Evolutionary conservation across 2,113 vertebrate genomes (phyloP).

Genomic region (Xiphias gladius): DNA sequence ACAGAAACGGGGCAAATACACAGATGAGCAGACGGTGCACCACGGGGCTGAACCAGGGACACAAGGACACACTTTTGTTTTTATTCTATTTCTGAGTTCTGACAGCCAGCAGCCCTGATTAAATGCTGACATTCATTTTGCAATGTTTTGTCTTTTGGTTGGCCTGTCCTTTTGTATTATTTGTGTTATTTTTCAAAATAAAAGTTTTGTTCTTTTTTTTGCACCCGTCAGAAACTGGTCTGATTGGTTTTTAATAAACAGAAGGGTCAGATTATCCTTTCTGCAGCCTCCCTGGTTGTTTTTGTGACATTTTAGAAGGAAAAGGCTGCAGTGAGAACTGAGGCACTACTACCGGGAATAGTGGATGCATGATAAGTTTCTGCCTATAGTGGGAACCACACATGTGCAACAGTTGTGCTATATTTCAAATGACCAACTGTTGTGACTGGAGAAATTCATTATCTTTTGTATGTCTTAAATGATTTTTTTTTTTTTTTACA

Average conservation of each 20-base stretch:
- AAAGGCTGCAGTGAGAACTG: background rate
- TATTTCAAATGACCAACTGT: background rate
- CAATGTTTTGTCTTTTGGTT: background rate
- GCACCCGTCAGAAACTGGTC: background rate
- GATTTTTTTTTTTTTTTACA: background rate
- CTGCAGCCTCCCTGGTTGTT: slow-evolving; percentile 6
- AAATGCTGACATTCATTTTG: slow-evolving; percentile 16
- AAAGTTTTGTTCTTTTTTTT: background rate
- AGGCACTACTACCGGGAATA: background rate
- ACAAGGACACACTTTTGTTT: background rate
- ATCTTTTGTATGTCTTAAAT: background rate
- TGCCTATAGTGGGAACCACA: slow-evolving; percentile 40
- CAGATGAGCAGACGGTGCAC: background rate
- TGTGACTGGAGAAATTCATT: background rate
- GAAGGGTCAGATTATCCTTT: background rate
- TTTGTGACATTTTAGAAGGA: slow-evolving; percentile 33
- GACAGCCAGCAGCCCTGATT: background rate
- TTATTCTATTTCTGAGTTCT: slow-evolving; percentile 13
- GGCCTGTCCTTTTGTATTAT: background rate
- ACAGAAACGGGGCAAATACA: slow-evolving; percentile 35
- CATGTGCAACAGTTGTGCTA: slow-evolving; percentile 26
- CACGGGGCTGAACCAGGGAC: background rate
- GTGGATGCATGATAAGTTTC: slow-evolving; percentile 13
- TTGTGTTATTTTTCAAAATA: background rate
- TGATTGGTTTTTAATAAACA: slow-evolving; percentile 8